Percentiles rank a stretch among this genome's conserved stretches.
Evolutionary conservation across 1,140 invertebrate species (phyloP).

Genomic region (Ips typographus): DNA sequence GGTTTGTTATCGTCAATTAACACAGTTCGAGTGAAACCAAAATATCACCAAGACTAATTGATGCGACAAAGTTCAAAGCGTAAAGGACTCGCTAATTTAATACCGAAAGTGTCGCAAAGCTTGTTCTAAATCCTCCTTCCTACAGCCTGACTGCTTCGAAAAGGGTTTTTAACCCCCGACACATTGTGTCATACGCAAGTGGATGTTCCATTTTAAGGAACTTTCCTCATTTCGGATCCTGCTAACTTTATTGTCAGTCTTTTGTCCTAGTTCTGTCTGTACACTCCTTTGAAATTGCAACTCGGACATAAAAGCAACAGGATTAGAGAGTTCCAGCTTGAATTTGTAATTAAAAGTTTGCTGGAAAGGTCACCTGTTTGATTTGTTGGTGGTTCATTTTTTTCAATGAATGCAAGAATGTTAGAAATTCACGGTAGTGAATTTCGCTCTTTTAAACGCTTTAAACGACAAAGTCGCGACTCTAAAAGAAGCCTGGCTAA

Average conservation of each 20-base stretch:
- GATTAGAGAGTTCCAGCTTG: background rate
- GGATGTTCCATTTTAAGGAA: slow-evolving; percentile 12
- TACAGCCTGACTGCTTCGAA: slow-evolving; percentile 4
- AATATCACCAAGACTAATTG: background rate
- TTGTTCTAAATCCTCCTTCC: too few relatives aligned
- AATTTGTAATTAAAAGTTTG: background rate
- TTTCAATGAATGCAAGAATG: slow-evolving; percentile 5
- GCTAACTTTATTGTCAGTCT: slow-evolving; percentile 1
- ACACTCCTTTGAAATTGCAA: background rate
- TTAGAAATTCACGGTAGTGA: slow-evolving; percentile 8
- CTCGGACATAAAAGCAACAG: background rate
- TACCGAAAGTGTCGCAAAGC: background rate
- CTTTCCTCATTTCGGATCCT: slow-evolving; percentile 6
- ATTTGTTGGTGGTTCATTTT: background rate
- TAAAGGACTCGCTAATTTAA: slow-evolving; percentile 9
- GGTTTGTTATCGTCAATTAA: too few relatives aligned
- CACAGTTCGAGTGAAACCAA: too few relatives aligned
- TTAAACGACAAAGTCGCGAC: slow-evolving; percentile 16
- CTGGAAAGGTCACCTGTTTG: background rate
- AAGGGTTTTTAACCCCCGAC: background rate
- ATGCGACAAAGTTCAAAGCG: slow-evolving; percentile 8
- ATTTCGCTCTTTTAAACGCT: slow-evolving; percentile 11
- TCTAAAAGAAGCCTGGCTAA: slow-evolving; percentile 5
- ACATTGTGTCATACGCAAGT: slow-evolving; percentile 11
- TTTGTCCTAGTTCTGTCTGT: background rate